phyloP scores from a whole-genome alignment of 1,140 invertebrate genomes.

The Chelonus insularis region DNA sequence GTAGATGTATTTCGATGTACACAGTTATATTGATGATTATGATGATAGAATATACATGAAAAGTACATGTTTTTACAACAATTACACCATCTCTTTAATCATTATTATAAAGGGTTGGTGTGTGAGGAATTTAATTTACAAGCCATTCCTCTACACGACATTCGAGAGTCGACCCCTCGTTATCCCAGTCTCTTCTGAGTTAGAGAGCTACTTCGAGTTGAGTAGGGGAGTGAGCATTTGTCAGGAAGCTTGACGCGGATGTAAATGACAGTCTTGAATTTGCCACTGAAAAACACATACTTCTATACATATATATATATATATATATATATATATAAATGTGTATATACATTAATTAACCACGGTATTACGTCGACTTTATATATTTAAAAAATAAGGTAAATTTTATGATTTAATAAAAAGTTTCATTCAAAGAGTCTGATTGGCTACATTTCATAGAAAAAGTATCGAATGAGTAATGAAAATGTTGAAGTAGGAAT shows the following conservation, averaged over 20 bases:
- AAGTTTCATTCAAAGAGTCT: too few relatives aligned
- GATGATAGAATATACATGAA: too few relatives aligned
- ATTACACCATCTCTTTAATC: slow-evolving; percentile 2
- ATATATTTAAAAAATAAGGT: too few relatives aligned
- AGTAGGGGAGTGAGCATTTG: slow-evolving; percentile 17
- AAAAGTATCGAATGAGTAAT: too few relatives aligned
- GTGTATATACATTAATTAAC: neutral
- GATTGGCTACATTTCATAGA: too few relatives aligned
- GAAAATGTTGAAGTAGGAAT: too few relatives aligned
- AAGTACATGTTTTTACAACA: neutral
- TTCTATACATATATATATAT: neutral
- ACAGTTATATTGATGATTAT: too few relatives aligned
- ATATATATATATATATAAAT: neutral
- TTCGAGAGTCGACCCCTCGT: slow-evolving; percentile 20
- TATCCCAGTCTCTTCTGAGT: slow-evolving; percentile 14
- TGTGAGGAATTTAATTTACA: slow-evolving; percentile 26
- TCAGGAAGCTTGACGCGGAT: slow-evolving; percentile 23
- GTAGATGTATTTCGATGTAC: too few relatives aligned
- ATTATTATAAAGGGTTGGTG: neutral
- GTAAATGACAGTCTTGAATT: slow-evolving; percentile 28
- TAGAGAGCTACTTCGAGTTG: slow-evolving; percentile 17
- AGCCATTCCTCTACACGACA: slow-evolving; percentile 2
- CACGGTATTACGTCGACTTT: too few relatives aligned
- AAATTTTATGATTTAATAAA: too few relatives aligned
- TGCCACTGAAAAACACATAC: neutral